These are phyloP conservation scores for Pantherophis alleghaniensis DNA, from an alignment of 2,797 vertebrate species.

Conservation along the genomic window DNA sequence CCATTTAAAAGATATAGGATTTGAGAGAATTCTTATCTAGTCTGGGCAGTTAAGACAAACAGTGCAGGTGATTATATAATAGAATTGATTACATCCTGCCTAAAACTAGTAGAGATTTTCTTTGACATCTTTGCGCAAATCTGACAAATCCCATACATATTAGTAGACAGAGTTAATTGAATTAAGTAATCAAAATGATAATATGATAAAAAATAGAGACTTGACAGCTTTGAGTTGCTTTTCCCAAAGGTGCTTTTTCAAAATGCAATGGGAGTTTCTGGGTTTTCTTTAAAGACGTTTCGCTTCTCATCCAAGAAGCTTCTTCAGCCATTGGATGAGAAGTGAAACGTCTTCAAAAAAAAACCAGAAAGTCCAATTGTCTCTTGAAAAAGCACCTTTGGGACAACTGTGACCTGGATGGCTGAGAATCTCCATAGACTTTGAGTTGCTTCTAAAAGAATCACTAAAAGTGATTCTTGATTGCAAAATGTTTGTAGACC, in stretches of 20 bases:
- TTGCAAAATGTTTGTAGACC: background rate
- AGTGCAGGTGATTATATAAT: background rate
- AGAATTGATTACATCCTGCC: background rate
- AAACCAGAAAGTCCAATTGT: no score
- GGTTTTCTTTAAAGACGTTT: no score
- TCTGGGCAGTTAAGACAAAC: background rate
- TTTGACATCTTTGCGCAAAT: background rate
- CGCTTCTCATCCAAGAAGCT: no score
- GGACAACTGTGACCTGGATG: no score
- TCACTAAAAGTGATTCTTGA: background rate
- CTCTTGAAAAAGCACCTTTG: no score
- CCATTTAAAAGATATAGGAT: slow-evolving; percentile 2
- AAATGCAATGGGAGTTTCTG: no score
- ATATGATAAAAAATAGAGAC: background rate
- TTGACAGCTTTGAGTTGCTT: background rate
- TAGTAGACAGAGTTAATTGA: background rate
- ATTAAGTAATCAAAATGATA: background rate
- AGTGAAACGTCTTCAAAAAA: no score
- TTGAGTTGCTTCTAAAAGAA: background rate
- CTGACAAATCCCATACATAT: background rate
- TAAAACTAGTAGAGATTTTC: slow-evolving; percentile 1
- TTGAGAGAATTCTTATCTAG: background rate
- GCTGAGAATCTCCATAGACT: background rate
- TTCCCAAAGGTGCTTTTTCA: no score
- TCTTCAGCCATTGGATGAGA: no score